phyloP scores from a whole-genome alignment of 37 sponge, comb jelly and placozoan species.

The Halisarca cf. caerulea region DNA sequence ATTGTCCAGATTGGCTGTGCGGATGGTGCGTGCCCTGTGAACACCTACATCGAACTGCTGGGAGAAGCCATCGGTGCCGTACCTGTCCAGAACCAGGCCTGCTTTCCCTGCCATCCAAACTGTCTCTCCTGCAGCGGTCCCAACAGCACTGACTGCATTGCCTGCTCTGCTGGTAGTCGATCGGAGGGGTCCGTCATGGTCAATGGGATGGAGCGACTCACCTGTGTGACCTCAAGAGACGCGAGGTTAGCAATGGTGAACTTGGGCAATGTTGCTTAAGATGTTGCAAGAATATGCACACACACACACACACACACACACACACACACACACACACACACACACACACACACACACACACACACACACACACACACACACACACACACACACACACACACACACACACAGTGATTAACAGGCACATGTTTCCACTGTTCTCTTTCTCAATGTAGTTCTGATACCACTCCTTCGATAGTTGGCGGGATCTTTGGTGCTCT shows the following conservation, averaged over 20 bases:
- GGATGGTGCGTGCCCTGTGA: neutral
- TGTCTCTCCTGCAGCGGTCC: slow-evolving; percentile 25
- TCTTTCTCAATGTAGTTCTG: too few relatives aligned
- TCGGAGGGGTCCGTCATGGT: too few relatives aligned
- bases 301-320: slow-evolving; percentile 62
- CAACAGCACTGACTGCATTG: slow-evolving; percentile 11
- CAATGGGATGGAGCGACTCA: too few relatives aligned
- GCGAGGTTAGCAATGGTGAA: slow-evolving; percentile 30
- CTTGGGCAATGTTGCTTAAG: slow-evolving; percentile 17
- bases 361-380: neutral
- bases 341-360: neutral
- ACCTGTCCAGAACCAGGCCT: slow-evolving; percentile 10
- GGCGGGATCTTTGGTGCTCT: too few relatives aligned
- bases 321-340: slow-evolving; percentile 35
- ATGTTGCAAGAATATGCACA: too few relatives aligned
- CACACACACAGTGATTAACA: too few relatives aligned
- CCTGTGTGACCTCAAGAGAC: slow-evolving; percentile 26
- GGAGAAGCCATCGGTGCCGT: neutral
- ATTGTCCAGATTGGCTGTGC: slow-evolving; percentile 19
- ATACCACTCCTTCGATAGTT: too few relatives aligned
- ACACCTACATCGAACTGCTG: slow-evolving; percentile 24
- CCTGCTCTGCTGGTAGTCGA: slow-evolving; percentile 4
- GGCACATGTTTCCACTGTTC: too few relatives aligned
- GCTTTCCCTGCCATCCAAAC: slow-evolving; percentile 26
- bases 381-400: too few relatives aligned